Evolutionary conservation across 2,797 vertebrate species (phyloP).

Genomic region (Leptodactylus fallax): DNA sequence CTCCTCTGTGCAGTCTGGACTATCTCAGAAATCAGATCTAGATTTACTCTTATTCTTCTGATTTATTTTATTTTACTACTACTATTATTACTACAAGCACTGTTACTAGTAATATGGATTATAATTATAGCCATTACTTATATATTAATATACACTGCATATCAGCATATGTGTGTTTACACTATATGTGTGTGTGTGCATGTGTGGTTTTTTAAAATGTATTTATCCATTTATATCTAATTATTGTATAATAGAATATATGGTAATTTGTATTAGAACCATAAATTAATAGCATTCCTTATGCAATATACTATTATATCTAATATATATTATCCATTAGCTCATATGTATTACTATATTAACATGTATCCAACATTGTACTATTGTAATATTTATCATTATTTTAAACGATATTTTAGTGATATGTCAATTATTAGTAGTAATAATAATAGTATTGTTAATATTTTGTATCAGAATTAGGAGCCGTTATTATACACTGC

Average conservation of each 20-base stretch:
- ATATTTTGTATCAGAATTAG: not conserved
- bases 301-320: not conserved
- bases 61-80: too few relatives aligned
- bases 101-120: too few relatives aligned
- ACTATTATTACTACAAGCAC: not conserved
- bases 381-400: not conserved
- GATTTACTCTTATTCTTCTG: too few relatives aligned
- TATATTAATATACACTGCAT: not conserved
- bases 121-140: not conserved
- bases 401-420: too few relatives aligned
- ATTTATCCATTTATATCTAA: not conserved
- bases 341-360: not conserved
- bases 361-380: too few relatives aligned
- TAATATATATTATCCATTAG: not conserved
- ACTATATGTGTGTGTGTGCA: not conserved
- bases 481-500: not conserved
- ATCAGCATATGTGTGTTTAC: not conserved
- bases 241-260: not conserved
- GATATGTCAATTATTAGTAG: too few relatives aligned
- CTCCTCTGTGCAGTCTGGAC: not conserved
- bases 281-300: not conserved
- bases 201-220: too few relatives aligned
- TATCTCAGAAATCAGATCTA: too few relatives aligned
- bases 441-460: not conserved
- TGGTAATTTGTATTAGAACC: not conserved